Conservation (phyloP, 92 coral and sea anemone species). For the Paragorgia papillata region DNA sequence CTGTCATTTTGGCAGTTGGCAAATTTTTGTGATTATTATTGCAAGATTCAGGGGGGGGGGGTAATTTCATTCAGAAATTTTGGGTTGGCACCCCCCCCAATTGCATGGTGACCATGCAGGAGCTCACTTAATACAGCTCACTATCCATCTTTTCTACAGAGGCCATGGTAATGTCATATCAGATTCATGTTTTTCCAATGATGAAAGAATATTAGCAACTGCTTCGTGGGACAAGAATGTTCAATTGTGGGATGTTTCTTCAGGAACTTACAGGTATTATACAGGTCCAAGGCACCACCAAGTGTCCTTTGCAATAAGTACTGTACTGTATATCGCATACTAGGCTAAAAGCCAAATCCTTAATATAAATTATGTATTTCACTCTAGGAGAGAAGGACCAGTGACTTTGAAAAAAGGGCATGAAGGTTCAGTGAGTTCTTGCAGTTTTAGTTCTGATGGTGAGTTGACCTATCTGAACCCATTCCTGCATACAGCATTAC, state of each 20-base stretch:
- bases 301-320: background rate
- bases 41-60: too few species aligned
- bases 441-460: slow-evolving; percentile 94
- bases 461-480: slow-evolving; percentile 7
- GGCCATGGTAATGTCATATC: slow-evolving; percentile 95
- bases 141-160: slow-evolving; percentile 52
- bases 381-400: slow-evolving; percentile 83
- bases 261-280: slow-evolving; percentile 80
- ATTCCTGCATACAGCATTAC: too few species aligned
- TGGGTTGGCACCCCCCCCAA: too few species aligned
- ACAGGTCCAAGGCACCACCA: background rate
- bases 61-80: too few species aligned
- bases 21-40: too few species aligned
- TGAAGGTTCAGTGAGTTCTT: slow-evolving; percentile 96
- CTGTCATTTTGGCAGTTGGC: too few species aligned
- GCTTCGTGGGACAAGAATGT: slow-evolving; percentile 99
- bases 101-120: too few species aligned
- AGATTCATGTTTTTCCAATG: slow-evolving; percentile 79
- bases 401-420: slow-evolving; percentile 91
- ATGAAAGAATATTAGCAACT: slow-evolving; percentile 89
- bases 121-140: too few species aligned
- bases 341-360: too few species aligned
- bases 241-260: slow-evolving; percentile 91
- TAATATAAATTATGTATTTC: too few species aligned
- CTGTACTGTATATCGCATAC: too few species aligned